Evolutionary conservation across 1,140 invertebrate genomes (phyloP).

Genomic region (Drosophila bocki): DNA sequence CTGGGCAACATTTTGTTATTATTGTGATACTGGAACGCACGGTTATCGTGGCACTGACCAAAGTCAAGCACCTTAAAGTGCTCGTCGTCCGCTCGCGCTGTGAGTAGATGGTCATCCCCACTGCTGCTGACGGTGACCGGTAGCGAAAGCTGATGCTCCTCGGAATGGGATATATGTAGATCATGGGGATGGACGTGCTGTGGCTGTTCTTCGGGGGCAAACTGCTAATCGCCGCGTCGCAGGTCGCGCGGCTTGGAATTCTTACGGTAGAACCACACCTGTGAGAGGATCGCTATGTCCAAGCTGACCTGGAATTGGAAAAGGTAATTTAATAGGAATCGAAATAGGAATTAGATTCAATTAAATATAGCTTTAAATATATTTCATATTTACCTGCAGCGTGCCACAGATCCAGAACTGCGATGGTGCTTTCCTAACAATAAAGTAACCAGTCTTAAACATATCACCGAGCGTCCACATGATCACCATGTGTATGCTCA

Average conservation of each 20-base stretch:
- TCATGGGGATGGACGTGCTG: conserved; percentile 54
- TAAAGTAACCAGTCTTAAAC: conserved; percentile 99
- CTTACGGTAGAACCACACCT: conserved; percentile 89
- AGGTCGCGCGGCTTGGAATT: conserved; percentile 87
- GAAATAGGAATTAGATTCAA: background rate
- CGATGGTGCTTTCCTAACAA: conserved; percentile 93
- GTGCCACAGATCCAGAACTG: conserved; percentile 98
- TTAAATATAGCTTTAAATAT: background rate
- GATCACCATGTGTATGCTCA: conserved; percentile 95
- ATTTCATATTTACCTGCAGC: conserved; percentile 91
- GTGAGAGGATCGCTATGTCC: conserved; percentile 86
- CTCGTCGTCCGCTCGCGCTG: conserved; percentile 75
- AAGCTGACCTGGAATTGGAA: conserved; percentile 76
- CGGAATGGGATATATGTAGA: conserved; percentile 68
- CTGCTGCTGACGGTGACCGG: conserved; percentile 75
- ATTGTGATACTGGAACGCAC: conserved; percentile 80
- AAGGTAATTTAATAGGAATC: background rate
- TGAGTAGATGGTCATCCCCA: conserved; percentile 78
- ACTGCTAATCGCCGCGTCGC: conserved; percentile 89
- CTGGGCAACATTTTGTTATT: conserved; percentile 71
- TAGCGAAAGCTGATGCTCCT: conserved; percentile 75
- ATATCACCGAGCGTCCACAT: conserved; percentile 98
- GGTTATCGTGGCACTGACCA: conserved; percentile 80
- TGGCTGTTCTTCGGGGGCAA: conserved; percentile 85
- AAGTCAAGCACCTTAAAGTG: conserved; percentile 70